Evolutionary conservation across 1,140 invertebrate species (phyloP), one percentile per base, ranked within the genome.

Genomic region (Neuroterus valhalla): DNA sequence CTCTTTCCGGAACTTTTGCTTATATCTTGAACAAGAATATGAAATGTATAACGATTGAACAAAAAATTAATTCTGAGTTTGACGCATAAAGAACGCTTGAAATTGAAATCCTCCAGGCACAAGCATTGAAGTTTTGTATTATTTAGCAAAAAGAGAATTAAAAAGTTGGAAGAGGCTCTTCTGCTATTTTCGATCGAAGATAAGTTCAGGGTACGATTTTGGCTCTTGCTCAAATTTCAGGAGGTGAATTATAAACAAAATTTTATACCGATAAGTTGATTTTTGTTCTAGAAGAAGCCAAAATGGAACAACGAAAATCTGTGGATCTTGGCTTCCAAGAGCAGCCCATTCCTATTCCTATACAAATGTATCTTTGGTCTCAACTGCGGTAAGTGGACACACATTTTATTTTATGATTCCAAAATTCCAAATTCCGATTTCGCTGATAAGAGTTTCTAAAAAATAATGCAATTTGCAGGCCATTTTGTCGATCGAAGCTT

Each of bases 281-380:
- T 62, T 62, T 62, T 31, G 6, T 38, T 62, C n/a, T 62, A 62
- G 55, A 23, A 62, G 31, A 14, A 55, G 2, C 5, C 15, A 55
- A 62, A 11, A 62, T 62, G 55, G 55, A 62, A 23, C 23, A n/a
- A 38, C 23, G 55, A n/a, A 62, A 26, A 38, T 89, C 89, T 70
- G 42, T 86, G 79, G 93, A 94, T 79, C 14, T 26, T 15, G 90
- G 91, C 48, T 87, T 90, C 77, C 92, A 92, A 79, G 94, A 96
- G 81, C 94, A 96, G 80, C 92, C 95, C 73, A 91, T 99, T 77
- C 98, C 98, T n/a, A 95, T 99, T 76, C 97, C 98, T 3, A 97
- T 99, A 75, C 98, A 99, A 88, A 96, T 97, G 76, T 99, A 99
- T 91, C 93, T 99, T 75, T 99, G 98, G 98, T 93, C 96, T 83